Percentiles rank a stretch among this genome's conserved stretches.
These are phyloP conservation scores for Drosophila quadrilineata DNA, from an alignment of 1,140 invertebrate genomes.

Conservation along the genomic window DNA sequence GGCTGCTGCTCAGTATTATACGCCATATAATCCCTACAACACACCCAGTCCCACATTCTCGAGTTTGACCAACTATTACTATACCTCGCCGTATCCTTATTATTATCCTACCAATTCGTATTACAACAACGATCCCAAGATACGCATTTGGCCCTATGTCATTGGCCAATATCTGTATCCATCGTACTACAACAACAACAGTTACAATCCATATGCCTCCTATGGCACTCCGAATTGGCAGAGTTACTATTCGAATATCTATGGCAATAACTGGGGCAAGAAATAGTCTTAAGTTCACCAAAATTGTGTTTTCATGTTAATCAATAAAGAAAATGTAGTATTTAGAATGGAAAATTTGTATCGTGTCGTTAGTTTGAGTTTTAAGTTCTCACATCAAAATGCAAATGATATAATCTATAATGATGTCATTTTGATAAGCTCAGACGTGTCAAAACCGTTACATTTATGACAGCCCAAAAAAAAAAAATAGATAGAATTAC, in stretches of 20 bases:
- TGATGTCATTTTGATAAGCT: slow-evolving; percentile 45
- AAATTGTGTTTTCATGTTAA: slow-evolving; percentile 4
- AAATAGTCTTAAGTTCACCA: slow-evolving; percentile 32
- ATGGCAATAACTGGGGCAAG: slow-evolving; percentile 51
- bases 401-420: slow-evolving; percentile 43
- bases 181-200: slow-evolving; percentile 55
- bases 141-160: slow-evolving; percentile 72
- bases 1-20: slow-evolving; percentile 43
- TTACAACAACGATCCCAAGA: slow-evolving; percentile 38
- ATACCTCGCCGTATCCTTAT: slow-evolving; percentile 56
- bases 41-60: slow-evolving; percentile 57
- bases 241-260: slow-evolving; percentile 52
- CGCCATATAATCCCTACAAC: slow-evolving; percentile 59
- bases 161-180: slow-evolving; percentile 73
- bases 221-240: slow-evolving; percentile 53
- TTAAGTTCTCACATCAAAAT: slow-evolving; percentile 37
- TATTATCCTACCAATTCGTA: slow-evolving; percentile 38
- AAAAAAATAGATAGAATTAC: slow-evolving; percentile 1
- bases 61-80: slow-evolving; percentile 55
- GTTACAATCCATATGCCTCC: slow-evolving; percentile 59
- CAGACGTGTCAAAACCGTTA: slow-evolving; percentile 53
- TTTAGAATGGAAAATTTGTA: background rate
- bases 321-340: slow-evolving; percentile 11
- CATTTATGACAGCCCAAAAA: slow-evolving; percentile 24
- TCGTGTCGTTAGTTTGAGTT: background rate